Base-by-base conservation (phyloP, 2,113 vertebrate genomes). In the Amphiprion percula region DNA sequence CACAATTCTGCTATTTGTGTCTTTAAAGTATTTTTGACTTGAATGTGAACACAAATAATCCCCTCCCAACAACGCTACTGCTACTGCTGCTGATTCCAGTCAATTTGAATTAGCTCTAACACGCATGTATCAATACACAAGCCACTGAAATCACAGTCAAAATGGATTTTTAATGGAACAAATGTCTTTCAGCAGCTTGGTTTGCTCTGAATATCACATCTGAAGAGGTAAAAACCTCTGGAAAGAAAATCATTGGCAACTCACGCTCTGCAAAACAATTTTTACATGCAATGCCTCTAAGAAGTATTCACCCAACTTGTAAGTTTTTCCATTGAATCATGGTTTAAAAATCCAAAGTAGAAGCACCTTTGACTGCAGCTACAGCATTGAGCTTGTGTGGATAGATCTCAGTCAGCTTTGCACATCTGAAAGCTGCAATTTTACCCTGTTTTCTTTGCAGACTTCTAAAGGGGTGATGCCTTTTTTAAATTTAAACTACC, bases 81-180 rank as follows among this genome's bases (percentile, higher is more conserved):
- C 24, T 65, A 73, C 64, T 56, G 80, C 50, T 52, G 14, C 10
- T n/a, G 74, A 30, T 64, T 23, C 30, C 39, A 44, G 54, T 47
- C 67, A n/a, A 19, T 72, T 28, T 74, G 37, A 63, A 58, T 75
- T 37, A 49, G 11, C 39, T 37, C 37, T 0, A 10, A 14, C 60
- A 11, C 2, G 23, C 26, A 5, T 5, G 1, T 44, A 44, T 74
- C 50, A 50, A 74, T 52, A 24, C 26, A 17, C 37, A 2, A 65
- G n/a, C 9, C 23, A 55, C 47, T 10, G 15, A 61, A 68, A 28
- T 3, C n/a, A 15, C 30, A 64, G 47, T 41, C 28, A 10, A 10
- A 50, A 68, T 59, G 5, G 23, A 55, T 69, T 69, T 28, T 39
- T 10, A 73, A 73, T 21, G 15, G 50, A 26, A 17, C 28, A 53